phyloP scores from a whole-genome alignment of 2,888 invertebrate genomes.

The Cyrtodaria siliqua region DNA sequence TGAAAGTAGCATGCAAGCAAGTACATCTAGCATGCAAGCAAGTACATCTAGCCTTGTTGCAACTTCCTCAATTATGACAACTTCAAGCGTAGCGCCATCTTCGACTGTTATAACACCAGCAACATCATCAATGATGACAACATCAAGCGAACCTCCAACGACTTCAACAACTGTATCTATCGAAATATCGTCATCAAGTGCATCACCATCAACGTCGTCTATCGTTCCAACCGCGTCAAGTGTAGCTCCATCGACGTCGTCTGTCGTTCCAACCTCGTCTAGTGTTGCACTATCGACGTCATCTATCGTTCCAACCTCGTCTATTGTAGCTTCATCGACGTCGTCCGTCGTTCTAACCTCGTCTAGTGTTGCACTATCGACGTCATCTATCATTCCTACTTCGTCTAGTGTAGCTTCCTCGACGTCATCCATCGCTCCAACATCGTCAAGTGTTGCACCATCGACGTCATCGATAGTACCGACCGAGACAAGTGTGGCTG shows the following conservation, averaged over 20 bases:
- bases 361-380: slow-evolving; percentile 12
- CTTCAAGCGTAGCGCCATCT: background rate
- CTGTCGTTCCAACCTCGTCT: background rate
- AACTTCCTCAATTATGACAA: slow-evolving; percentile 6
- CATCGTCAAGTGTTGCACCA: slow-evolving; percentile 11
- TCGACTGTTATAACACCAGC: too few relatives aligned
- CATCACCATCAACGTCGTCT: slow-evolving; percentile 4
- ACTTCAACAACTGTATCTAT: background rate
- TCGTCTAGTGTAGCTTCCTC: background rate
- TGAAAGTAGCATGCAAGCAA: background rate
- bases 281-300: slow-evolving; percentile 14
- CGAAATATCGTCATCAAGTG: slow-evolving; percentile 1
- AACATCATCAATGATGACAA: background rate
- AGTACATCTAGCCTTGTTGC: background rate
- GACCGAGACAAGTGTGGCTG: slow-evolving; percentile 7
- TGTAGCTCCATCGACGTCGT: slow-evolving; percentile 19
- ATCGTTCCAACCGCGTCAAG: slow-evolving; percentile 1
- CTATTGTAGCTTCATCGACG: background rate
- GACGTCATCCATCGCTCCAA: slow-evolving; percentile 1
- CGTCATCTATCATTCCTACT: background rate
- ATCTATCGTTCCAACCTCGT: background rate
- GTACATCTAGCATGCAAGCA: background rate
- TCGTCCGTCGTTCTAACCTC: slow-evolving; percentile 7
- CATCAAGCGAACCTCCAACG: background rate
- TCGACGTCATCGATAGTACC: slow-evolving; percentile 4